Evolutionary conservation across 2,113 vertebrate species (phyloP).

Genomic region (Paedocypris sp.): DNA sequence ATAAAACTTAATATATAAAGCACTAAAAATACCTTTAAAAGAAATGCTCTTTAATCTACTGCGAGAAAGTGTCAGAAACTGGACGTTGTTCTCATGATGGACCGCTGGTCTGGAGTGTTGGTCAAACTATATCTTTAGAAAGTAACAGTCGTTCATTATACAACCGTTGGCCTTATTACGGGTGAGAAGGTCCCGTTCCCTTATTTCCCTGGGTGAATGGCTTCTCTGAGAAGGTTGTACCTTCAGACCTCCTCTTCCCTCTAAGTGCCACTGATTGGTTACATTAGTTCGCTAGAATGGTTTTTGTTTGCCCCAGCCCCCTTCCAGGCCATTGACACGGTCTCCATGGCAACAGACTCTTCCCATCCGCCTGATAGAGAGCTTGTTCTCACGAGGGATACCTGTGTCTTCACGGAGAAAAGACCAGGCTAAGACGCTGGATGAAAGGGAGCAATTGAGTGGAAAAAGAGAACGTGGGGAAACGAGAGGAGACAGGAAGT

Average conservation of each 20-base stretch:
- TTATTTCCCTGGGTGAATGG: not conserved
- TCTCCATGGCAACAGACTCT: conserved; percentile 68
- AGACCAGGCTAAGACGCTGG: not conserved
- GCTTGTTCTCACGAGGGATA: conserved; percentile 38
- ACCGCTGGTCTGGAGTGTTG: too few species aligned
- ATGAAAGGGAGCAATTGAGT: conserved; percentile 20
- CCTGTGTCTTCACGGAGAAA: conserved; percentile 3
- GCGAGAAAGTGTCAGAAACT: too few species aligned
- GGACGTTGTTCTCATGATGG: too few species aligned
- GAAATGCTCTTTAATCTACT: too few species aligned
- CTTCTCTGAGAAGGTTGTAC: not conserved
- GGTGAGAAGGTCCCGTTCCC: not conserved
- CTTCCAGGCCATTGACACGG: conserved; percentile 55
- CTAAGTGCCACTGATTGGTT: conserved; percentile 13
- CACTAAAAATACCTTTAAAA: too few species aligned
- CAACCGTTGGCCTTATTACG: not conserved
- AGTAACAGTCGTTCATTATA: not conserved
- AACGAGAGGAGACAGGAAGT: not conserved
- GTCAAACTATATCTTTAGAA: too few species aligned
- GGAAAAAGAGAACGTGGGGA: not conserved
- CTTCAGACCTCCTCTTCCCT: not conserved
- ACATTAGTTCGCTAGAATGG: conserved; percentile 17
- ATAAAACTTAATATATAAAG: too few species aligned
- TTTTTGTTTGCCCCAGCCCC: conserved; percentile 30
- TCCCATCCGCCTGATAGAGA: conserved; percentile 52